Base-by-base conservation (phyloP, 2,888 invertebrate species). In the Pycnomerus fuliginosus region DNA sequence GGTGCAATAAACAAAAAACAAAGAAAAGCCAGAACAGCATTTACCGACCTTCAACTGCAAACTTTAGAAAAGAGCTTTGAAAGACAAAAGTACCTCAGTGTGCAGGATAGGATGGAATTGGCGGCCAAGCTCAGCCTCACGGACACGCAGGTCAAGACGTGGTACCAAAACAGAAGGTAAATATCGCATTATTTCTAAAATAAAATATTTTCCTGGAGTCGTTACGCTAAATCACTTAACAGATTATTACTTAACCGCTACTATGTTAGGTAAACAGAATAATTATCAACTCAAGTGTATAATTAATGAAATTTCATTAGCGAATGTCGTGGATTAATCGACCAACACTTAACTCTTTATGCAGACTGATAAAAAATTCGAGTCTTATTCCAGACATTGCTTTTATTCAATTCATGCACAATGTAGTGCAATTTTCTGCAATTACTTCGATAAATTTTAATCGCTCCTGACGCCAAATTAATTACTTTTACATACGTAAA, bases 91-190 rank as follows among this genome's bases (percentile, higher is more conserved):
- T 97, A 95, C 76, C 83, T 95, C 54, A 92, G 91, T 69, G 94
- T 95, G 16, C 98, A 97, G 70, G 97, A 99, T 72, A 80, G 98
- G 56, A 95, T 98, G 93, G 98, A 99, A 75, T 76, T 99, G 62
- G 98, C 99, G 1, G 90, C 94, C 44, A 92, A 93, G 75, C 78
- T 99, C 61, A 91, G 93, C 62, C 81, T 99, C 44, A 95, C 94
- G 27, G 99, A 99, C 74, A 99, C 98, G 35, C 99, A 99, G 80
- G 98, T 99, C 70, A 99, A 99, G 76, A 99, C 99, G 63, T 99
- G 99, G 98, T 98, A 98, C 75, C 97, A 98, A 74, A 98, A 98
- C 71, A 80, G 98, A 79, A 85, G 97, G 96, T 94, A 71, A 78
- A 82, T 71, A 17, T 20, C 20, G 4, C 8, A 5, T 20, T 20